Base-by-base conservation (phyloP, 2,797 vertebrate species). In the Cottoperca gobio region DNA sequence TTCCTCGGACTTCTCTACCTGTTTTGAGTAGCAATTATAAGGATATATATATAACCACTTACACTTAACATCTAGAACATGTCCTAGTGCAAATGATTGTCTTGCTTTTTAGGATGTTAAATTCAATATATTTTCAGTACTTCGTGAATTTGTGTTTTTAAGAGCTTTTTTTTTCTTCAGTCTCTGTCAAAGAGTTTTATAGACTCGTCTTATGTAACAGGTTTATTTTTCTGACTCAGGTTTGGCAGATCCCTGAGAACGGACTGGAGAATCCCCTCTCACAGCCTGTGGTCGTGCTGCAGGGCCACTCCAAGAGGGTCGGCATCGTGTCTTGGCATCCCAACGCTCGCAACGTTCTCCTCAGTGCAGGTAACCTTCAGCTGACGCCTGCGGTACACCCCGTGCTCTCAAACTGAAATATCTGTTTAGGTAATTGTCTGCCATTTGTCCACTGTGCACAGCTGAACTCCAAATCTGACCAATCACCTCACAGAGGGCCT, bases 271-370 rank as follows among this genome's bases (percentile, higher is more conserved):
- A 91, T 23, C 93, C 98, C 33, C 93, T 99, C 61, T 97, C 97
- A 0, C 97, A 99, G 79, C 97, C 98, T 0, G 96, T 96, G 75
- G 97, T 98, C 2, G 96, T 98, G 77, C 86, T 99, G 72, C 97
- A 99, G 92, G 98, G 98, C 14, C 98, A 99, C 89, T 98, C 97
- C 9, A 99, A 99, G 92, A 93, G 97, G 65, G 98, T 99, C 0
- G 98, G 98, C 88, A 99, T 99, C 0, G 96, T 99, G 78, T 95
- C 97, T 33, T 99, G 98, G 98, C 98, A 99, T 39, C 98, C 98
- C 0, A 99, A 97, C 0, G 96, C 97, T 1, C 97, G 97, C 70
- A 99, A 99, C 0, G 96, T 99, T 64, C 96, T 99, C 81, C 96
- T 99, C 52, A 99, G 98, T 0, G 98, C 98, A 94, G 98, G 98